Evolutionary conservation across 2,888 invertebrate genomes (phyloP).

Genomic region (Drosophila sordidula): DNA sequence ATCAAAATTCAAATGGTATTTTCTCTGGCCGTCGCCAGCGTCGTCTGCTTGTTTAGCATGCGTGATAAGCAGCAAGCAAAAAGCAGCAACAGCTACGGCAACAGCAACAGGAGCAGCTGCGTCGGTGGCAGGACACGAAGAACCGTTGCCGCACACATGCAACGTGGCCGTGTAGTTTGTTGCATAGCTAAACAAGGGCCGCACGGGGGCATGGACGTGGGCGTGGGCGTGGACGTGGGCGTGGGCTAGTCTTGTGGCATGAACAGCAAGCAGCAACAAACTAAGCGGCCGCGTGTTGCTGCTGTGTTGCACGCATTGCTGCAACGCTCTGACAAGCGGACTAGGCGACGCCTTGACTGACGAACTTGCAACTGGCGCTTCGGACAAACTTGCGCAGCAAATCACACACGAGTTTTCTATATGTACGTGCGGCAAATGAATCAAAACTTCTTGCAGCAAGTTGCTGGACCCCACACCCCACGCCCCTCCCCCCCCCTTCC

Average conservation of each 20-base stretch:
- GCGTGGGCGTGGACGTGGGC: slow-evolving; percentile 9
- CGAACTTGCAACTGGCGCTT: slow-evolving; percentile 33
- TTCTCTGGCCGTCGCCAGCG: slow-evolving; percentile 48
- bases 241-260: slow-evolving; percentile 24
- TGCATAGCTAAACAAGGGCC: slow-evolving; percentile 53
- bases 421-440: slow-evolving; percentile 65
- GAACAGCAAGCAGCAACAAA: slow-evolving; percentile 22
- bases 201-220: not conserved
- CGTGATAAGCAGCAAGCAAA: slow-evolving; percentile 72
- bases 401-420: slow-evolving; percentile 54
- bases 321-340: slow-evolving; percentile 30
- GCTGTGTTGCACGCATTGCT: slow-evolving; percentile 49
- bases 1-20: slow-evolving; percentile 78
- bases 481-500: too few relatives aligned
- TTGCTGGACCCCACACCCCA: not conserved
- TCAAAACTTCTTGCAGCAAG: slow-evolving; percentile 57
- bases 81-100: slow-evolving; percentile 34
- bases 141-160: slow-evolving; percentile 33
- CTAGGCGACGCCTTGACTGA: slow-evolving; percentile 34
- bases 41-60: slow-evolving; percentile 74
- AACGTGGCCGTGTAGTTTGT: slow-evolving; percentile 52
- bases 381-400: slow-evolving; percentile 50
- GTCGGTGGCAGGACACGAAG: slow-evolving; percentile 36
- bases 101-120: slow-evolving; percentile 23
- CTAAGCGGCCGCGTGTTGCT: slow-evolving; percentile 31